phyloP scores from a whole-genome alignment of 2,113 vertebrate genomes.

The Felis catus region F.catus_Fca126_mat1.0 CM031421.1:72397501-72398000 shows the following conservation, averaged over 20 bases:
- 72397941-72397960: background rate
- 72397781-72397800: background rate
- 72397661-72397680: background rate
- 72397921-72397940: background rate
- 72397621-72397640: background rate
- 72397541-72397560: conserved; percentile 33
- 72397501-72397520: conserved; percentile 22
- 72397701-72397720: background rate
- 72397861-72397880: background rate
- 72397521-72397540: background rate
- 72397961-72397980: background rate
- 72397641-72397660: background rate
- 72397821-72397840: background rate
- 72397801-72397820: background rate
- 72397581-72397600: conserved; percentile 2
- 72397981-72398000: background rate
- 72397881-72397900: background rate
- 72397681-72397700: background rate
- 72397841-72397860: background rate
- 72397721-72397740: background rate
- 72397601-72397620: background rate
- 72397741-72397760: background rate
- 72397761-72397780: background rate
- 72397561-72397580: background rate
- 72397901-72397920: background rate